Evolutionary conservation across 2,797 vertebrate genomes (phyloP).

Genomic region (Sebastes glaucus): DNA sequence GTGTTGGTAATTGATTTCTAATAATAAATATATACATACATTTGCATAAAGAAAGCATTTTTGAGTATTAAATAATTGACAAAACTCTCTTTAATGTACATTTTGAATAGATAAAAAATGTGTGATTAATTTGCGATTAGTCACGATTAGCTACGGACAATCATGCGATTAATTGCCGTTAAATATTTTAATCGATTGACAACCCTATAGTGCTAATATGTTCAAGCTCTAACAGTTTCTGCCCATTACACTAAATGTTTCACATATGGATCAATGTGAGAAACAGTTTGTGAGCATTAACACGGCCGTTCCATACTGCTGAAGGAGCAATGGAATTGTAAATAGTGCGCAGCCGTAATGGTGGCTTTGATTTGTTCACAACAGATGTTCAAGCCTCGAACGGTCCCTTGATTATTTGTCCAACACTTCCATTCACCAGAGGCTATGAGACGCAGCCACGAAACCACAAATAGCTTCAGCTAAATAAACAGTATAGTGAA

Average conservation of each 20-base stretch:
- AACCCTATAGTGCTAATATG: not conserved
- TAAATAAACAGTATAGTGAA: constrained; percentile 73
- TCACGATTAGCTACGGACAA: too few species aligned
- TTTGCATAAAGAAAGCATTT: too few species aligned
- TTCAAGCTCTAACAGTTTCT: not conserved
- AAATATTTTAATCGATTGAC: too few species aligned
- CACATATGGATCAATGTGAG: constrained; percentile 2
- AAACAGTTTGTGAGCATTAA: not conserved
- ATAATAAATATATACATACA: too few species aligned
- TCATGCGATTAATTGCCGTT: too few species aligned
- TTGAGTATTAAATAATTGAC: too few species aligned
- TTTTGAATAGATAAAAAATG: too few species aligned
- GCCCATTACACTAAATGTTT: not conserved
- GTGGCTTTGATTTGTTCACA: constrained; percentile 68
- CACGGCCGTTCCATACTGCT: not conserved
- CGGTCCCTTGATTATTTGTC: constrained; percentile 60
- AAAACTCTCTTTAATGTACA: too few species aligned
- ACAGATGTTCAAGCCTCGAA: constrained; percentile 70
- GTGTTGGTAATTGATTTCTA: too few species aligned
- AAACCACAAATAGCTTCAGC: constrained; percentile 65
- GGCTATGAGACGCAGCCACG: constrained; percentile 35
- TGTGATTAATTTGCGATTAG: too few species aligned
- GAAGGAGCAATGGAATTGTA: constrained; percentile 27
- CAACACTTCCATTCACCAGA: constrained; percentile 31
- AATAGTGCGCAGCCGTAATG: constrained; percentile 33